These are phyloP conservation scores for Eubasilissa splendida DNA, from an alignment of 2,888 invertebrate genomes.

Conservation along the genomic window DNA sequence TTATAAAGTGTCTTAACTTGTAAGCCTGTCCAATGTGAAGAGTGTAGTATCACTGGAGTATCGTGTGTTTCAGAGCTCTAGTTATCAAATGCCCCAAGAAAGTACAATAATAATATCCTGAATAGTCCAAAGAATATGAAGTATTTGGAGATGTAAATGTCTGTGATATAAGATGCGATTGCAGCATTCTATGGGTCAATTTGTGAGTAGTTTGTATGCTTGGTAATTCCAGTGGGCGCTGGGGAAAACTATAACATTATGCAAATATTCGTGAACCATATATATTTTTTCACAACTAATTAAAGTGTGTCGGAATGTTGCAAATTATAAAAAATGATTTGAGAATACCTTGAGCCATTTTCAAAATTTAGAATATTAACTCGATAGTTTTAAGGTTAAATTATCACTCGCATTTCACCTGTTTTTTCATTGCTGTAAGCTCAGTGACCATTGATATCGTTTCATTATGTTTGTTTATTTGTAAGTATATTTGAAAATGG, in stretches of 20 bases:
- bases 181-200: constrained; percentile 73
- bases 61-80: constrained; percentile 59
- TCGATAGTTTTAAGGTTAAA: constrained; percentile 57
- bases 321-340: constrained; percentile 51
- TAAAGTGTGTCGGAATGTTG: constrained; percentile 52
- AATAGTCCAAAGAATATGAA: constrained; percentile 70
- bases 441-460: constrained; percentile 56
- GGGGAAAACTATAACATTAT: constrained; percentile 55
- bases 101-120: constrained; percentile 63
- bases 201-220: constrained; percentile 69
- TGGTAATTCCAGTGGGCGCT: constrained; percentile 66
- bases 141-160: constrained; percentile 66
- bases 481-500: constrained; percentile 55
- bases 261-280: constrained; percentile 60
- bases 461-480: constrained; percentile 56
- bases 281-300: constrained; percentile 71
- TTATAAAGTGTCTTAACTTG: constrained; percentile 26
- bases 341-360: constrained; percentile 57
- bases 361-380: constrained; percentile 57
- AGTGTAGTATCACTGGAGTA: constrained; percentile 43
- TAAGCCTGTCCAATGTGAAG: constrained; percentile 52
- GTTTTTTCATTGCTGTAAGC: constrained; percentile 53
- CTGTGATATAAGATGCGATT: constrained; percentile 74
- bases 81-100: constrained; percentile 68
- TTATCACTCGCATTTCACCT: constrained; percentile 57